Percentiles rank a stretch among this genome's conserved stretches.
Evolutionary conservation across 2,888 invertebrate genomes (phyloP).

Genomic region (Leucophenga maculata): DNA sequence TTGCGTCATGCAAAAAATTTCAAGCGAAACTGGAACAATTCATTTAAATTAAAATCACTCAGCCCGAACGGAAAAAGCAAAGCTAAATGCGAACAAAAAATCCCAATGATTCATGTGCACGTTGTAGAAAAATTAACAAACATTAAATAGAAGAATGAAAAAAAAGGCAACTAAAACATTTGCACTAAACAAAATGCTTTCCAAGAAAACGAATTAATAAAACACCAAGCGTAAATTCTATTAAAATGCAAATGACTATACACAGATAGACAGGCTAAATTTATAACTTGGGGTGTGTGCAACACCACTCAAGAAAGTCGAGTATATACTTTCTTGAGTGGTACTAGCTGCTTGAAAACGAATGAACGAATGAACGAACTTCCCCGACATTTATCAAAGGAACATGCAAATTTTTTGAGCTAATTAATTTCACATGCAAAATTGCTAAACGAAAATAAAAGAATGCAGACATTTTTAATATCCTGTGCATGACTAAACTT

Average conservation of each 20-base stretch:
- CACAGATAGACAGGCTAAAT: too few species aligned
- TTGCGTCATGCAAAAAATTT: too few species aligned
- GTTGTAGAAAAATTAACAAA: neutral
- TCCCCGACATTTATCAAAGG: too few species aligned
- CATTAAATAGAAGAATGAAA: neutral
- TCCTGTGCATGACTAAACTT: conserved; percentile 10
- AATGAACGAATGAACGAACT: too few species aligned
- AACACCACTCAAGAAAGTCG: too few species aligned
- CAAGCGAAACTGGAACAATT: neutral
- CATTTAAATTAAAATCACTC: neutral
- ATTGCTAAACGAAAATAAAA: neutral
- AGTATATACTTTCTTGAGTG: too few species aligned
- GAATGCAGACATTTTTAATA: neutral
- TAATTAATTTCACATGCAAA: conserved; percentile 7
- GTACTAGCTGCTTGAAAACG: too few species aligned
- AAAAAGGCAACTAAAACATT: neutral
- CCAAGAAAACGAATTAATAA: conserved; percentile 4
- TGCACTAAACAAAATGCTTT: neutral
- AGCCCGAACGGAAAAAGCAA: neutral
- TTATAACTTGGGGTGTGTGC: too few species aligned
- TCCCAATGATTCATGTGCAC: conserved; percentile 7
- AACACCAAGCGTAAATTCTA: neutral
- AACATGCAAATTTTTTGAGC: neutral
- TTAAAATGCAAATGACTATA: neutral
- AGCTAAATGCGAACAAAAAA: neutral